Evolutionary conservation across 2,113 vertebrate species (phyloP), one percentile per base, ranked within the genome.

Genomic region (Aviceda subcristata): DNA sequence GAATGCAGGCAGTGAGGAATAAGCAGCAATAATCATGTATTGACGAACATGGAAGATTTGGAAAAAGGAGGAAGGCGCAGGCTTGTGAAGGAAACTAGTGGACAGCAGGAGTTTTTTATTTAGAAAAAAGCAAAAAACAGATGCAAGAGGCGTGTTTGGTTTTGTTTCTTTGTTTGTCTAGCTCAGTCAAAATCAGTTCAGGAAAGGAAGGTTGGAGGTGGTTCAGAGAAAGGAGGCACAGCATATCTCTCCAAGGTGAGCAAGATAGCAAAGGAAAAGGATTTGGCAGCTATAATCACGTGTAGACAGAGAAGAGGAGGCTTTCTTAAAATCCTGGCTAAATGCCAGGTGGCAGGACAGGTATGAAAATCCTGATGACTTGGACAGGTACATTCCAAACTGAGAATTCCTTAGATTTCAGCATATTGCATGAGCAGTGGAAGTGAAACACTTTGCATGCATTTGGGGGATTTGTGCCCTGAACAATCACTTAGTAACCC

Each of bases 101-200:
- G 56, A 62, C 46, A 85, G 86, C 51, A 55, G 60, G 48, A 69
- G 56, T 12, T 7, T 77, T 29, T 43, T 51, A 29, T 62, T 55
- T 17, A 66, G 50, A 11, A 51, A 80, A 86, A 50, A 50, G 1
- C 68, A 26, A 39, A 41, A 57, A 80, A 5, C 34, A 36, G n/a
- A 83, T 39, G 59, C 55, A 26, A 53, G 85, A 63, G 59, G 38
- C 16, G 0, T 6, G 41, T 86, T 92, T 59, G 68, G 59, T 19
- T 96, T 83, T 57, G 45, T 80, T 69, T 80, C 95, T 96, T 93
- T 95, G 74, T 97, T 89, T 90, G 84, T 45, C 38, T 46, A 20
- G 50, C 85, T 78, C 23, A 6, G 59, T 38, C 53, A 48, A 74
- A 84, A 30, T 77, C 36, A 6, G 41, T 50, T 56, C 24, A 46